Evolutionary conservation across 2,113 vertebrate genomes (phyloP), one percentile per base, ranked within the genome.

Genomic region (Calypte anna): DNA sequence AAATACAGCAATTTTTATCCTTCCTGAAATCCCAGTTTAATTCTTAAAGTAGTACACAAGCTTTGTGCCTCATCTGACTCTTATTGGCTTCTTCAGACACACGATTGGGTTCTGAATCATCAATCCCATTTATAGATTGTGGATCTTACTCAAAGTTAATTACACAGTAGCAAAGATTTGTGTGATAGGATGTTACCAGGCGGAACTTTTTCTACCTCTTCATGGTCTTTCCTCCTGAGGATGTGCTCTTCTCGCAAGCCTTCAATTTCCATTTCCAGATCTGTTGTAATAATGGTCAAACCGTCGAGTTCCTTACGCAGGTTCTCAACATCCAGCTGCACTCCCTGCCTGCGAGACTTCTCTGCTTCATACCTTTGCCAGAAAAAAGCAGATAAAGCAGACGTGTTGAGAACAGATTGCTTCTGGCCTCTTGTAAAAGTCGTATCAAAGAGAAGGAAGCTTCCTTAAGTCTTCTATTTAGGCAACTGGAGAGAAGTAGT

Each of bases 181-280:
- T 33, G 67, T 12, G 78, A 93, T 86, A 90, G 69, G 72, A 68
- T 94, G 92, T 91, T 87, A 96, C 72, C 66, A 57, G 88, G 72
- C 54, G 88, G 63, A 84, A 66, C 84, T 58, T 80, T 57, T 70
- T 72, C 48, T 96, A 98, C 98, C 97, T 98, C 96, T 57, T 98
- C 98, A 4, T 98, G 98, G 55, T 67, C 95, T 58, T 98, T 98
- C 94, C 98, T 98, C 97, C 98, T 97, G 84, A 98, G 98, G 86
- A 98, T 98, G 59, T 98, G 97, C 85, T 98, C 97, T 91, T 98
- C 98, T 59, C 98, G 96, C 95, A 98, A 87, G 38, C 97, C 97
- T 73, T 98, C 98, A 4, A 98, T 97, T 68, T 98, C 98, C 96
- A 98, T 98, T 90, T 98, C 98, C 91, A 98, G 96, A 15, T 98